A percentile compares a stretch with the other conserved stretches of the same genome.
Evolutionary conservation across 1,140 invertebrate species (phyloP).

Genomic region (Nixonia krombeini): DNA sequence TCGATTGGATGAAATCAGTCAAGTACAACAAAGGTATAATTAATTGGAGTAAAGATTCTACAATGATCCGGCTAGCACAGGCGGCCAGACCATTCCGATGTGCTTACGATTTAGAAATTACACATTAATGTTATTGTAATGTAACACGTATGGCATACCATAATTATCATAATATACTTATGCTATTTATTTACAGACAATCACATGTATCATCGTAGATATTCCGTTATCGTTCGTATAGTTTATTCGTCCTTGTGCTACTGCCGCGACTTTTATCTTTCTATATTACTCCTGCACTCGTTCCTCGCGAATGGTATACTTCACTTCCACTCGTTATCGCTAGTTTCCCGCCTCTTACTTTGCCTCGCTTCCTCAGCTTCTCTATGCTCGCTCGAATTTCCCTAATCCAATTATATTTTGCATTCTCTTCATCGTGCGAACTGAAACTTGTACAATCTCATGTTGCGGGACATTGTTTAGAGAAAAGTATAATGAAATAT

Average conservation of each 20-base stretch:
- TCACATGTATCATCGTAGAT: slow-evolving; percentile 71
- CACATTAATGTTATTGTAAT: slow-evolving; percentile 67
- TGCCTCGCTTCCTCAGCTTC: neutral
- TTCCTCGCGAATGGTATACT: slow-evolving; percentile 23
- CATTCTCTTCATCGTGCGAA: slow-evolving; percentile 53
- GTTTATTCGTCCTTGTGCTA: slow-evolving; percentile 57
- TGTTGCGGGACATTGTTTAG: too few species aligned
- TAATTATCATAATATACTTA: slow-evolving; percentile 70
- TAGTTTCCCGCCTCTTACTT: slow-evolving; percentile 10
- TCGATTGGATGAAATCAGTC: too few species aligned
- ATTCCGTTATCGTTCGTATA: slow-evolving; percentile 67
- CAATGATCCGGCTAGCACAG: slow-evolving; percentile 64
- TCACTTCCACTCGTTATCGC: slow-evolving; percentile 5
- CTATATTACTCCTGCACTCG: slow-evolving; percentile 28
- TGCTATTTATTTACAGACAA: slow-evolving; percentile 70
- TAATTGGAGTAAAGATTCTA: too few species aligned
- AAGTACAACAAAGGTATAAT: too few species aligned
- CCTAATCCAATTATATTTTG: slow-evolving; percentile 46
- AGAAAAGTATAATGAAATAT: too few species aligned
- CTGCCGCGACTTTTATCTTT: slow-evolving; percentile 40
- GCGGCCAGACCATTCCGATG: slow-evolving; percentile 65
- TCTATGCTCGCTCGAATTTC: slow-evolving; percentile 10
- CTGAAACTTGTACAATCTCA: slow-evolving; percentile 71
- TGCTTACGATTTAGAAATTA: slow-evolving; percentile 66
- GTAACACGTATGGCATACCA: slow-evolving; percentile 71